These are phyloP conservation scores for Brenthis hecate DNA, from an alignment of 2,888 invertebrate genomes.

Conservation along the genomic window DNA sequence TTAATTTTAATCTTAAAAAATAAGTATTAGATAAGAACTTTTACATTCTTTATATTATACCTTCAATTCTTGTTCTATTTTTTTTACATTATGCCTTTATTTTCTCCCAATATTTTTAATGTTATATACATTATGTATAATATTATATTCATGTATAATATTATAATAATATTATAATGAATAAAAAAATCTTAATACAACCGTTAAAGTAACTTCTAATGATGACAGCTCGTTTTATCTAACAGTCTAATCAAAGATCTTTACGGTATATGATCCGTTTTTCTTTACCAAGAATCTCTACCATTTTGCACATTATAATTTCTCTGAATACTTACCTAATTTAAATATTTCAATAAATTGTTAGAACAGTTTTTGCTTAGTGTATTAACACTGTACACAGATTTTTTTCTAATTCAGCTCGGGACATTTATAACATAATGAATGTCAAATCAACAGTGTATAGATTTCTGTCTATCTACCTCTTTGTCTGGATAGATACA, in stretches of 20 bases:
- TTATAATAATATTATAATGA: slow-evolving; percentile 6
- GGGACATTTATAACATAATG: too few relatives aligned
- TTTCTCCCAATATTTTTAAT: too few relatives aligned
- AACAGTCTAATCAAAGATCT: slow-evolving; percentile 23
- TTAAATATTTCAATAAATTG: slow-evolving; percentile 1
- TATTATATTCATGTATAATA: neutral
- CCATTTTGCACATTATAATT: slow-evolving; percentile 12
- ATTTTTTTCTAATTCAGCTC: too few relatives aligned
- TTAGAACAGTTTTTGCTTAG: neutral
- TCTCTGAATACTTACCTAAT: slow-evolving; percentile 10
- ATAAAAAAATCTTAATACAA: slow-evolving; percentile 6
- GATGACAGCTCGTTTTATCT: slow-evolving; percentile 24
- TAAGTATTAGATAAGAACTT: too few relatives aligned
- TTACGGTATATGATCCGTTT: slow-evolving; percentile 23
- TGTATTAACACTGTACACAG: neutral
- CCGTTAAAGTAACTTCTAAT: slow-evolving; percentile 16
- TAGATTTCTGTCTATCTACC: neutral
- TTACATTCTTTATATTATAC: too few relatives aligned
- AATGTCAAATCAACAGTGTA: too few relatives aligned
- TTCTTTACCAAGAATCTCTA: slow-evolving; percentile 23
- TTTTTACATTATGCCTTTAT: too few relatives aligned
- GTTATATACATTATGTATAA: too few relatives aligned
- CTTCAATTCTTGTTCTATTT: too few relatives aligned
- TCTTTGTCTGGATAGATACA: neutral
- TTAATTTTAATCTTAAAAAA: too few relatives aligned